Base-by-base conservation (phyloP, 2,113 vertebrate genomes). In the Columba livia region DNA sequence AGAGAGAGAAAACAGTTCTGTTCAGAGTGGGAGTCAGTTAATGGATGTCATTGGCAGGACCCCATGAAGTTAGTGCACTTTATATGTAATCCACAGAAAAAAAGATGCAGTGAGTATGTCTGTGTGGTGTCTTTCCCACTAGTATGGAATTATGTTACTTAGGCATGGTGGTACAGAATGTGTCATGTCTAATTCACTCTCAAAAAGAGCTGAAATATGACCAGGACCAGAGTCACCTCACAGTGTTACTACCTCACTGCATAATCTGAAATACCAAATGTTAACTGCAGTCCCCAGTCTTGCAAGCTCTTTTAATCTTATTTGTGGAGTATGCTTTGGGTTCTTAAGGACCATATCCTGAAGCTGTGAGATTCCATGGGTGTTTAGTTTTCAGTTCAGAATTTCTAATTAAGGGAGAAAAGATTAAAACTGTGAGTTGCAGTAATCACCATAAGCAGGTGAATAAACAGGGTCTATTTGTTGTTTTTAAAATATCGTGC, bases 101-200 rank as follows among this genome's bases (percentile, higher is more conserved):
- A 28, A 1, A 42, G 0, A 38, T 3, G 4, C 0, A 0, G 2
- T 15, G 34, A 24, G 3, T 65, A 5, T 44, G 7, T 14, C 47
- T 23, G 44, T 25, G 3, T 20, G 23, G n/a, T 70, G 42, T 4
- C 31, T 71, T 74, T n/a, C n/a, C 51, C 51, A 40, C 6, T 78
- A 4, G 4, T 26, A 15, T 6, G 11, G 19, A 9, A 47, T 32
- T 5, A 17, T 2, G 0, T 26, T 85, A 42, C 32, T 78, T 44
- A 23, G 44, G 14, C 44, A 44, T 21, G 36, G 47, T 53, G 47
- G 31, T n/a, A 17, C 40, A 7, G 47, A 14, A 13, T 20, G 64
- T 10, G 5, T 40, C 51, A 29, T 2, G 10, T 42, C 26, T 56
- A 21, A 17, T 38, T 69, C 18, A 17, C 9, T 48, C 23, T 69